Evolutionary conservation across 2,113 vertebrate species (phyloP).

Genomic region (Gila orcuttii): DNA sequence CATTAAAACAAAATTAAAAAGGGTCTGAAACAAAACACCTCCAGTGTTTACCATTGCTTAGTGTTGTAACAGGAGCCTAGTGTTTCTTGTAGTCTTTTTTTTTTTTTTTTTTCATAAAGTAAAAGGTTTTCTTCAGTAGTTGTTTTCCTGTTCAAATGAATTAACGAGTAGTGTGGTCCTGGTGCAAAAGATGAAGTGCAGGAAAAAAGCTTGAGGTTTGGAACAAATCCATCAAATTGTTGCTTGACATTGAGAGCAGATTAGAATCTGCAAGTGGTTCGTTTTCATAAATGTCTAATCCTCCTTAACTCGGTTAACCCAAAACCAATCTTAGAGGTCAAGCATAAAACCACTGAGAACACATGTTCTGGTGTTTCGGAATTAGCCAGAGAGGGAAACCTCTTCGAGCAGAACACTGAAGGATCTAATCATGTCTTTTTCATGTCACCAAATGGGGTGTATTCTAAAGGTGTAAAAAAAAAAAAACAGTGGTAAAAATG

Average conservation of each 20-base stretch:
- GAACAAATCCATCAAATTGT: conserved; percentile 1
- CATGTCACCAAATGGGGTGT: background rate
- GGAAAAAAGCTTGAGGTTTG: conserved; percentile 19
- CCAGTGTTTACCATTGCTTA: conserved; percentile 81
- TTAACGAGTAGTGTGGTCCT: conserved; percentile 53
- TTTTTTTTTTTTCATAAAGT: conserved; percentile 41
- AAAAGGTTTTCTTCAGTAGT: conserved; percentile 75
- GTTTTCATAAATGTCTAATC: conserved; percentile 10
- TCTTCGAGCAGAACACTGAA: conserved; percentile 21
- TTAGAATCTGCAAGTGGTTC: conserved; percentile 29
- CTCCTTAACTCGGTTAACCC: background rate
- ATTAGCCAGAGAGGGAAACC: background rate
- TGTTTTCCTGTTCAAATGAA: conserved; percentile 54
- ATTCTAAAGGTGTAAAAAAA: background rate
- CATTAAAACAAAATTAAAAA: conserved; percentile 65
- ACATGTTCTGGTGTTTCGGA: background rate
- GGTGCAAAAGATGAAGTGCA: conserved; percentile 48
- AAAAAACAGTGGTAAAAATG: conserved; percentile 9
- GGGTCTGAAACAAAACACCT: conserved; percentile 67
- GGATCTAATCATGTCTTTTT: background rate
- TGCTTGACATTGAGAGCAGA: background rate
- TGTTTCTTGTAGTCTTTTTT: conserved; percentile 45
- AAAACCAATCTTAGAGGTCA: background rate
- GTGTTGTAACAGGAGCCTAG: conserved; percentile 72
- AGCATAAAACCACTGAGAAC: conserved; percentile 2